Percentiles rank a stretch among this genome's conserved stretches.
Evolutionary conservation across 92 coral and sea anemone species (phyloP).

Genomic region (Desmophyllum pertusum): DNA sequence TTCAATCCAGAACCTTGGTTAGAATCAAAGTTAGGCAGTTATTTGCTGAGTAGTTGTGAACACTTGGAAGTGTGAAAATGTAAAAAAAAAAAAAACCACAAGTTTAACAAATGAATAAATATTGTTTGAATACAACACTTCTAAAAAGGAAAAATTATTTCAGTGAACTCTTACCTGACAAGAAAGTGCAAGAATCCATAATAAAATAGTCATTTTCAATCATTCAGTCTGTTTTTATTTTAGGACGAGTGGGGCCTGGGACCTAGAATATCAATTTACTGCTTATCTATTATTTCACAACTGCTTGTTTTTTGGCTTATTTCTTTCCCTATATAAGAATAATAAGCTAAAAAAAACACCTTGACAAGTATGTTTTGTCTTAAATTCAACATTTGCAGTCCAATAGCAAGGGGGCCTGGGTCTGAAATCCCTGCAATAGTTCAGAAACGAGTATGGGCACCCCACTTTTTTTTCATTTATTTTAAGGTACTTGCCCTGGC

Average conservation of each 20-base stretch:
- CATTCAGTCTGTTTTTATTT: slow-evolving; percentile 28
- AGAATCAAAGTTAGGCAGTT: too few relatives aligned
- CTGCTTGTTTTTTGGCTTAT: not conserved
- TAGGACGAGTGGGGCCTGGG: slow-evolving; percentile 47
- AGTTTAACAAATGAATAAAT: too few relatives aligned
- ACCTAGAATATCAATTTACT: slow-evolving; percentile 39
- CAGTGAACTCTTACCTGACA: slow-evolving; percentile 3
- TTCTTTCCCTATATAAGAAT: slow-evolving; percentile 16
- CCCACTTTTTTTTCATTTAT: slow-evolving; percentile 40
- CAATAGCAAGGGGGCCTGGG: not conserved
- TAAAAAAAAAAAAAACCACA: too few relatives aligned
- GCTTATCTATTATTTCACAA: slow-evolving; percentile 34
- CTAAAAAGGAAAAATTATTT: too few relatives aligned
- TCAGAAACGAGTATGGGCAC: slow-evolving; percentile 42
- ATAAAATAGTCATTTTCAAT: slow-evolving; percentile 24
- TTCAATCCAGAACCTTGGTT: too few relatives aligned
- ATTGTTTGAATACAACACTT: too few relatives aligned
- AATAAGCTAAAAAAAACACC: slow-evolving; percentile 3
- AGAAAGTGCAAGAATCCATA: slow-evolving; percentile 32
- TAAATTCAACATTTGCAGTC: not conserved
- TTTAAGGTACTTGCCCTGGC: too few relatives aligned
- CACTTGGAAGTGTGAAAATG: too few relatives aligned
- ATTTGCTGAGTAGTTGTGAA: too few relatives aligned
- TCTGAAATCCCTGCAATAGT: slow-evolving; percentile 30
- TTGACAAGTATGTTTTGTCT: not conserved